Conservation (phyloP, 1,140 invertebrate genomes). For the Lordiphosa stackelbergi region DNA sequence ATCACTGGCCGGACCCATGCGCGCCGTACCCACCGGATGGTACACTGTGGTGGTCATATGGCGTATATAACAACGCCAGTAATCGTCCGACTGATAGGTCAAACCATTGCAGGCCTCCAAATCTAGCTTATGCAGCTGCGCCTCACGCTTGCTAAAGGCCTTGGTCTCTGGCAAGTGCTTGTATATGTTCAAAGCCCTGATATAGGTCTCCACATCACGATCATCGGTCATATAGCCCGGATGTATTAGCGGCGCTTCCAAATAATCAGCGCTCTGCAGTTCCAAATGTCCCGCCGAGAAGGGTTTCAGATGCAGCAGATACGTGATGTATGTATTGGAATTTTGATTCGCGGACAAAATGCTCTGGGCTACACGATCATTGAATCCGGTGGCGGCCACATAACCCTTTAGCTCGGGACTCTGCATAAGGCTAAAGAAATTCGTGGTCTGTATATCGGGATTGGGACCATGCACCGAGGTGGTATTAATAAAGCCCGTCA, state of each 20-base stretch:
- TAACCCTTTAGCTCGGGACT: constrained; percentile 66
- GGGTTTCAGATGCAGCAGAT: constrained; percentile 78
- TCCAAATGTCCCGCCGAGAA: constrained; percentile 78
- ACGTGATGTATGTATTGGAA: constrained; percentile 77
- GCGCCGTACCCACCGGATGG: constrained; percentile 86
- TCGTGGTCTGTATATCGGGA: constrained; percentile 76
- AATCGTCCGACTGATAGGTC: constrained; percentile 79
- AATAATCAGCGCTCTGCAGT: constrained; percentile 68
- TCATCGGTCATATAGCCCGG: constrained; percentile 88
- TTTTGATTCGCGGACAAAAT: constrained; percentile 77
- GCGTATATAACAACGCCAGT: constrained; percentile 82
- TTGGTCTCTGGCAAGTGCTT: constrained; percentile 79
- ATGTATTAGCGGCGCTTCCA: constrained; percentile 84
- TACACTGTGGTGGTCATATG: constrained; percentile 82
- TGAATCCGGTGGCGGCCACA: constrained; percentile 76
- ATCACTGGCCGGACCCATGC: constrained; percentile 85
- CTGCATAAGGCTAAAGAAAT: constrained; percentile 73
- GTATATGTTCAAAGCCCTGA: constrained; percentile 82
- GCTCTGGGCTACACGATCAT: constrained; percentile 74
- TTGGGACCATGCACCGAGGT: constrained; percentile 65
- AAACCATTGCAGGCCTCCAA: constrained; percentile 76
- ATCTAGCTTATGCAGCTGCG: constrained; percentile 76
- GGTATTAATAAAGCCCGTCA: constrained; percentile 77
- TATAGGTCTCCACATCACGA: constrained; percentile 84
- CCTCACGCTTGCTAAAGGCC: constrained; percentile 78